These are phyloP conservation scores for Bellardia pandia DNA, from an alignment of 2,888 invertebrate genomes.

Conservation along the genomic window DNA sequence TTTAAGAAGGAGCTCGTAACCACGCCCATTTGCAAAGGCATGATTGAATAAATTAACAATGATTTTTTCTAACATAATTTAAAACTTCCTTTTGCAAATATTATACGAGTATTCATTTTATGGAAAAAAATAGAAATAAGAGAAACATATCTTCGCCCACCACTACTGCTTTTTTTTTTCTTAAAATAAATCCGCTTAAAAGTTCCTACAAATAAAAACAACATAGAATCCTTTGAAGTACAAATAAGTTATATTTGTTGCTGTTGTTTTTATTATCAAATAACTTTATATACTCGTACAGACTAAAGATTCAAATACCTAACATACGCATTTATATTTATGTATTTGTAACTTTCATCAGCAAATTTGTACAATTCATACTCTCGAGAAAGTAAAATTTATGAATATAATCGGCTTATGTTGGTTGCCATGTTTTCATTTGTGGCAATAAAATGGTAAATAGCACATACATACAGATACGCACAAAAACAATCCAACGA, in stretches of 20 bases:
- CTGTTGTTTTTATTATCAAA: slow-evolving; percentile 12
- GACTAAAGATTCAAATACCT: slow-evolving; percentile 10
- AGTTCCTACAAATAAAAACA: slow-evolving; percentile 34
- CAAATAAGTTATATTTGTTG: slow-evolving; percentile 17
- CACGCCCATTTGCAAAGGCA: too few species aligned
- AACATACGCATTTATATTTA: slow-evolving; percentile 35
- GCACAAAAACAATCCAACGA: slow-evolving; percentile 21
- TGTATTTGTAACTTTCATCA: slow-evolving; percentile 55
- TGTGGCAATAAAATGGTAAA: slow-evolving; percentile 41
- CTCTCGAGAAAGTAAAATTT: slow-evolving; percentile 75
- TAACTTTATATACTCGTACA: slow-evolving; percentile 3
- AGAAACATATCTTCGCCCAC: not conserved
- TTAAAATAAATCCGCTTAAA: slow-evolving; percentile 58
- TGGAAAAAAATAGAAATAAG: too few species aligned
- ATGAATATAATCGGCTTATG: slow-evolving; percentile 80
- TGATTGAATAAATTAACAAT: too few species aligned
- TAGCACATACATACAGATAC: slow-evolving; percentile 68
- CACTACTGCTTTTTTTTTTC: not conserved
- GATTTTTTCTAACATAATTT: too few species aligned
- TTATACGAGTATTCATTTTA: too few species aligned
- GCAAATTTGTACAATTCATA: slow-evolving; percentile 58
- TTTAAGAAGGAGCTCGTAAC: too few species aligned
- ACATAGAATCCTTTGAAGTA: slow-evolving; percentile 67
- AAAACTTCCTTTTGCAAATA: too few species aligned
- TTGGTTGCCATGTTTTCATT: slow-evolving; percentile 69